Conservation (phyloP, 2,113 vertebrate genomes). For the Carollia perspicillata region DNA sequence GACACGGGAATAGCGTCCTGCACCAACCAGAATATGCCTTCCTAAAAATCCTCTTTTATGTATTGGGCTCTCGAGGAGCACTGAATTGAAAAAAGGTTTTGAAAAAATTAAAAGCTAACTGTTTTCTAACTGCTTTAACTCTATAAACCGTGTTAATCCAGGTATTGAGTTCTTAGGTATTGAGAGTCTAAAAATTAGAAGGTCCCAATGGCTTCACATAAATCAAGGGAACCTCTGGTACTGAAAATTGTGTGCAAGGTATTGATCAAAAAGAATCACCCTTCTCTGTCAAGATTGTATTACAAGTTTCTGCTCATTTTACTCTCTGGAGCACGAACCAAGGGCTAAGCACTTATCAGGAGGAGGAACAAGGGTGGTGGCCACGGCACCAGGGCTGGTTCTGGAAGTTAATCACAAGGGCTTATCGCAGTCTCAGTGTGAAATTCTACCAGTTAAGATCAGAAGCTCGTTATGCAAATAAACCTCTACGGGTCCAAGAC, state of each 20-base stretch:
- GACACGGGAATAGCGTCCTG: background rate
- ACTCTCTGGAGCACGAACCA: background rate
- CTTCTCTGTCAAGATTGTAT: background rate
- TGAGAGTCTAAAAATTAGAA: background rate
- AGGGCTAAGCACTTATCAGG: background rate
- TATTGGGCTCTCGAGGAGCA: background rate
- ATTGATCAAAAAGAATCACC: background rate
- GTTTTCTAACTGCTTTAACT: background rate
- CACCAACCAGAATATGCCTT: background rate
- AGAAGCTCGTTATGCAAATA: background rate
- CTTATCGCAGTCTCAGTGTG: background rate
- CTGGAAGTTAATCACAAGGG: background rate
- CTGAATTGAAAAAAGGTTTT: background rate
- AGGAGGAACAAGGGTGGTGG: background rate
- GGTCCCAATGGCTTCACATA: background rate
- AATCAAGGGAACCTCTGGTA: background rate
- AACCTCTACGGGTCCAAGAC: background rate
- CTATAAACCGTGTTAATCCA: background rate
- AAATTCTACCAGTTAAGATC: conserved; percentile 14
- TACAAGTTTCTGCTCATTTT: background rate
- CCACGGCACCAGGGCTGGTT: background rate
- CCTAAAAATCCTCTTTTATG: background rate
- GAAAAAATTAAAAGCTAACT: background rate
- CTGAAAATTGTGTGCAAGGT: background rate
- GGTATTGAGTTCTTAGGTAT: background rate